Evolutionary conservation across 1,140 invertebrate species (phyloP).

Genomic region (Ectropis grisescens): DNA sequence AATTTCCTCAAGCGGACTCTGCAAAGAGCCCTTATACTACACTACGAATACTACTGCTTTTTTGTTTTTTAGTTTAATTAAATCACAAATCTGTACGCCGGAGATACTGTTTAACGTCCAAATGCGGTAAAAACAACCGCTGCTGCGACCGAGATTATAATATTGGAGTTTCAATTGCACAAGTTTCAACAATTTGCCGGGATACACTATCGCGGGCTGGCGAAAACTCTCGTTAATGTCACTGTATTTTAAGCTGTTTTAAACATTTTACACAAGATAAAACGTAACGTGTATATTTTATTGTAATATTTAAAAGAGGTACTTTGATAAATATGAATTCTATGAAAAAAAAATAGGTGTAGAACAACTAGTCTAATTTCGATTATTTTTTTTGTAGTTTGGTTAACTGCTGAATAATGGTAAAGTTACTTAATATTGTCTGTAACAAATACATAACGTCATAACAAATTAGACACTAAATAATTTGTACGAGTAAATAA

Average conservation of each 20-base stretch:
- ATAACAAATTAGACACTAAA: no score
- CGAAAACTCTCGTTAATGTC: constrained; percentile 1
- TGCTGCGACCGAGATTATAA: constrained; percentile 56
- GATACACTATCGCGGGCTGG: constrained; percentile 39
- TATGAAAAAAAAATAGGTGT: neutral
- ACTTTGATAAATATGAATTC: neutral
- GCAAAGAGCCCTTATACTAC: no score
- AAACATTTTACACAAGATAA: neutral
- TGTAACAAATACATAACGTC: no score
- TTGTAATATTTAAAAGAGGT: neutral
- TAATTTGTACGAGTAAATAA: no score
- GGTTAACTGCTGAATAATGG: no score
- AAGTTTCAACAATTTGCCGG: constrained; percentile 56
- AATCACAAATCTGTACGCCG: no score
- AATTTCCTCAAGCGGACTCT: no score
- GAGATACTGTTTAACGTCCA: constrained; percentile 45
- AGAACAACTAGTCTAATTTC: neutral
- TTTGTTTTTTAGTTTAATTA: no score
- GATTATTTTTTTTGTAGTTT: no score
- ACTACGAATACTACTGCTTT: no score
- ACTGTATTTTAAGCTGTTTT: neutral
- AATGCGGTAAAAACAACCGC: constrained; percentile 46
- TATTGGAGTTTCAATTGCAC: constrained; percentile 60
- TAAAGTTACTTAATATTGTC: no score
- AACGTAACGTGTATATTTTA: neutral